phyloP scores from a whole-genome alignment of 1,140 invertebrate genomes.

The Aphelinus certus region DNA sequence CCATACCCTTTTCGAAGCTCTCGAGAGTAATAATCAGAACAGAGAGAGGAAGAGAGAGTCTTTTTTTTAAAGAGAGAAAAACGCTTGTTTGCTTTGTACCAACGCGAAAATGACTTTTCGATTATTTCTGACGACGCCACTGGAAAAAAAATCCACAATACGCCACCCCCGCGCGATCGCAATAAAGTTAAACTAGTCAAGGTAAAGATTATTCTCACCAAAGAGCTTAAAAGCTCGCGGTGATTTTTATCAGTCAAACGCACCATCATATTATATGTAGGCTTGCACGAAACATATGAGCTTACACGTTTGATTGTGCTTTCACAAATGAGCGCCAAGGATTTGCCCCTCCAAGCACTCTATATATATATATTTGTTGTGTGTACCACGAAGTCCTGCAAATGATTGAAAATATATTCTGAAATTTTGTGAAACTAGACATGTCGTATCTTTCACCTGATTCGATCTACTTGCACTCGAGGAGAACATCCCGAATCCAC shows the following conservation, averaged over 20 bases:
- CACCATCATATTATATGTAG: constrained; percentile 18
- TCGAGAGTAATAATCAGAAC: too few relatives aligned
- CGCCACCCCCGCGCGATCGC: constrained; percentile 56
- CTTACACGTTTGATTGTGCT: not conserved
- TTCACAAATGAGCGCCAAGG: constrained; percentile 1
- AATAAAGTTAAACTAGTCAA: constrained; percentile 59
- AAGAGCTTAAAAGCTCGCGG: not conserved
- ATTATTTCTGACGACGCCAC: constrained; percentile 45
- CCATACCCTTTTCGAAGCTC: too few relatives aligned
- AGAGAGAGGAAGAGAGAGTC: constrained; percentile 8
- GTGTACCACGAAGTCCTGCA: too few relatives aligned
- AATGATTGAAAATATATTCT: too few relatives aligned
- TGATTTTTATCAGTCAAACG: constrained; percentile 14
- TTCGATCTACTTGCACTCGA: too few relatives aligned
- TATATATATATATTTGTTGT: too few relatives aligned
- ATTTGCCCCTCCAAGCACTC: not conserved
- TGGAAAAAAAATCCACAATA: constrained; percentile 50
- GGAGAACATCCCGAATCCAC: too few relatives aligned
- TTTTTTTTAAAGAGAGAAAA: constrained; percentile 5
- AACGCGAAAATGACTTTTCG: constrained; percentile 52
- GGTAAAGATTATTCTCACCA: constrained; percentile 44
- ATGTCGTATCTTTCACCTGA: too few relatives aligned
- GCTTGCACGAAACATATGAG: not conserved
- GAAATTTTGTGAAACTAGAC: too few relatives aligned
- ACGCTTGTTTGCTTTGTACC: constrained; percentile 45